A percentile compares a stretch with the other conserved stretches of the same genome.
These are phyloP conservation scores for Diaphora mendica DNA, from an alignment of 2,888 invertebrate species.

Conservation along the genomic window DNA sequence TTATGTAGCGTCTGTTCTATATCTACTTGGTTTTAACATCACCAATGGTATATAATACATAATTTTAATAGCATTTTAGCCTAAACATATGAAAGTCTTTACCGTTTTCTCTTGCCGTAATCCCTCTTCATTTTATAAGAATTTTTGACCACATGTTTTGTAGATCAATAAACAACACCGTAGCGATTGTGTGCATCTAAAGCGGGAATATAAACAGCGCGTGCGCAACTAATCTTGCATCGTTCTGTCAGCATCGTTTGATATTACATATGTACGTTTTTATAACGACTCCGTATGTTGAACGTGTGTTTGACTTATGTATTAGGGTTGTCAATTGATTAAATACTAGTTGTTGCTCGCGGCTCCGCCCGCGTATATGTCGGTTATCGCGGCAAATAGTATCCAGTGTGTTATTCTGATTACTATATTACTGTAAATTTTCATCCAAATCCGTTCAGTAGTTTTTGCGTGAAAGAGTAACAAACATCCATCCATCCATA, in stretches of 20 bases:
- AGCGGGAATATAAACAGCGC: constrained; percentile 40
- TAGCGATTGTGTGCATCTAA: constrained; percentile 23
- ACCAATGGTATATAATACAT: background rate
- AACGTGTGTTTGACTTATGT: background rate
- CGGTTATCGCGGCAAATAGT: too few species aligned
- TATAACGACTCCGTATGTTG: constrained; percentile 39
- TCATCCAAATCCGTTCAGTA: too few species aligned
- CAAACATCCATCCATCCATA: too few species aligned
- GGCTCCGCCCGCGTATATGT: too few species aligned
- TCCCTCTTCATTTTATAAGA: constrained; percentile 4
- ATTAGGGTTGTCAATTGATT: constrained; percentile 18
- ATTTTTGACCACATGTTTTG: constrained; percentile 5
- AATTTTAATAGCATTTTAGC: background rate
- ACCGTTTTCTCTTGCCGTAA: constrained; percentile 8
- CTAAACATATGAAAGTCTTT: constrained; percentile 1
- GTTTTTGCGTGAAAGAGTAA: too few species aligned
- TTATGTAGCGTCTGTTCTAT: background rate
- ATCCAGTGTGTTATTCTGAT: too few species aligned
- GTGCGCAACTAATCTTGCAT: constrained; percentile 53
- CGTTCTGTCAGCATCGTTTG: constrained; percentile 45
- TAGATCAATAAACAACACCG: constrained; percentile 27
- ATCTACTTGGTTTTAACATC: background rate
- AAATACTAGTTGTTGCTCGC: background rate
- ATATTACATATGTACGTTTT: constrained; percentile 27
- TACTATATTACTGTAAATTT: too few species aligned